Evolutionary conservation across 2,797 vertebrate genomes (phyloP), one percentile per base, ranked within the genome.

Genomic region (Crocidura indochinensis): DNA sequence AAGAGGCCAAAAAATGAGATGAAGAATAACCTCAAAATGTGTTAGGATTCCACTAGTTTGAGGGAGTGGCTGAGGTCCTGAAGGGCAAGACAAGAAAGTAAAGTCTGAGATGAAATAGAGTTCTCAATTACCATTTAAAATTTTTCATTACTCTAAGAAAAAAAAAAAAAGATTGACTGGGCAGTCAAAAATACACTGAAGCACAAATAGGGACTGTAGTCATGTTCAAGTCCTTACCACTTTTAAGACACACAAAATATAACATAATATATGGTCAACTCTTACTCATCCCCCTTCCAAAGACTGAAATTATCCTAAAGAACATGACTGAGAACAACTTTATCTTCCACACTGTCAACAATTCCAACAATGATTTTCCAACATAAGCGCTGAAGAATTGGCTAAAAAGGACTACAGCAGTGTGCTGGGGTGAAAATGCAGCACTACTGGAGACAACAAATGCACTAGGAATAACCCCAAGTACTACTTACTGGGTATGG

Each of bases 111-210:
- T 24, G 71, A 78, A 90, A 6, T 77, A 12, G 56, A 75, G 7
- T 64, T 20, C 12, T 76, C 44, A 38, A 93, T 79, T 8, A 92
- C 22, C 46, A 89, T 91, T 69, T 78, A 76, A 82, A n/a, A 85
- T 71, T 29, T 62, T 65, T 77, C 49, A 64, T 31, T 76, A 87
- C 67, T 8, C 9, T 10, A 73, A 83, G 4, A 91, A 19, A 3
- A 87, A 90, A 87, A 81, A 3, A 64, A 24, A 8, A 64, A 64
- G 24, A 64, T 64, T 38, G 38, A 38, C 62, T 44, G 86, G 51
- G 53, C 17, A 73, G 8, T 53, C 5, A 71, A 29, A 83, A 87
- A 93, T 15, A 82, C 49, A 65, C 83, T 76, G 79, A 81, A 81
- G 92, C 68, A 5, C 31, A 38, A 88, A 91, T 0, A 78, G 49